Evolutionary conservation across 2,888 invertebrate species (phyloP).

Genomic region (Drosophila colorata): DNA sequence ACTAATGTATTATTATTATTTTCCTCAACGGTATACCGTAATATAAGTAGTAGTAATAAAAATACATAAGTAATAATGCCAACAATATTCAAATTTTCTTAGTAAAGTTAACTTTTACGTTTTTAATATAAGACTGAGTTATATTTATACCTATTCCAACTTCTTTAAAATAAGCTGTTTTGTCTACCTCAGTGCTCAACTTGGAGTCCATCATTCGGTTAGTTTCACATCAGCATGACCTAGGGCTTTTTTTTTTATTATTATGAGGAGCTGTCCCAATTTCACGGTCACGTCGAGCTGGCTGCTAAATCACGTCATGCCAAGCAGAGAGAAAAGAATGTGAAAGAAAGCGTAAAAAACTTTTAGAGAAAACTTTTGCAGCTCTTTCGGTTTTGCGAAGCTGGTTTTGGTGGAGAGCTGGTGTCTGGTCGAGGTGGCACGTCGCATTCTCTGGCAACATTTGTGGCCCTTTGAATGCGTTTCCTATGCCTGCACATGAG

Average conservation of each 20-base stretch:
- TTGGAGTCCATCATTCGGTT: constrained; percentile 6
- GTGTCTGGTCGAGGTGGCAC: constrained; percentile 50
- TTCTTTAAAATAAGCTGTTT: neutral
- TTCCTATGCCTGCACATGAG: constrained; percentile 60
- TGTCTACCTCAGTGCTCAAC: neutral
- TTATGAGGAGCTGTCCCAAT: constrained; percentile 39
- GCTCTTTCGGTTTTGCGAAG: constrained; percentile 30
- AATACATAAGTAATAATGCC: no score
- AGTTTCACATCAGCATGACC: neutral
- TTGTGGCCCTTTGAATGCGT: constrained; percentile 60
- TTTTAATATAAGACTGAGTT: neutral
- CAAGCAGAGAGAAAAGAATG: constrained; percentile 20
- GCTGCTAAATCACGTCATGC: constrained; percentile 68
- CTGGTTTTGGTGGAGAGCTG: neutral
- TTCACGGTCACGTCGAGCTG: constrained; percentile 70
- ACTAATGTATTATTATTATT: no score
- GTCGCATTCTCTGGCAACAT: constrained; percentile 58
- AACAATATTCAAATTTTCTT: no score
- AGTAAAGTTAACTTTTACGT: neutral
- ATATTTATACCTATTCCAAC: neutral
- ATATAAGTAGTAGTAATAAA: no score
- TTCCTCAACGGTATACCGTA: no score
- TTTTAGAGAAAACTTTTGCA: constrained; percentile 49
- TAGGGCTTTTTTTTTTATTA: constrained; percentile 5
- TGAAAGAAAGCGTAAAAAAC: constrained; percentile 32